These are phyloP conservation scores for Cydia fagiglandana DNA, from an alignment of 1,140 invertebrate species.

Conservation along the genomic window DNA sequence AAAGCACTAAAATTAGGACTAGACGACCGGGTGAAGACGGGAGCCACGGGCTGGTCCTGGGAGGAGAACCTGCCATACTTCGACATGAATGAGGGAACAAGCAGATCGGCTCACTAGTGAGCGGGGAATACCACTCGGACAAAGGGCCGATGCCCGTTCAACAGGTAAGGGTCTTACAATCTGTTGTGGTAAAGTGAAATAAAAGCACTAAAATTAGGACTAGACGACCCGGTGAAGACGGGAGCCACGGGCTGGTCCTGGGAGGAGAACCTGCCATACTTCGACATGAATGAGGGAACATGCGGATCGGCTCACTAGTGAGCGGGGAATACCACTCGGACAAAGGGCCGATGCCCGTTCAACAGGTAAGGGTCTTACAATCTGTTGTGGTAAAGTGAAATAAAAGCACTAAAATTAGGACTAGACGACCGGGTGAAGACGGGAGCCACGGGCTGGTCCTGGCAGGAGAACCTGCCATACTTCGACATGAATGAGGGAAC, in stretches of 20 bases:
- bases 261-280: conserved; percentile 90
- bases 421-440: conserved; percentile 84
- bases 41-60: conserved; percentile 93
- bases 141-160: conserved; percentile 86
- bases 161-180: conserved; percentile 44
- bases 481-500: conserved; percentile 92
- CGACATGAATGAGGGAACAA: conserved; percentile 90
- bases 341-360: conserved; percentile 86
- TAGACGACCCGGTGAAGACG: conserved; percentile 84
- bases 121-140: conserved; percentile 83
- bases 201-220: conserved; percentile 44
- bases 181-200: too few relatives aligned
- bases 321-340: conserved; percentile 83
- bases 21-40: conserved; percentile 86
- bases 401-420: conserved; percentile 42
- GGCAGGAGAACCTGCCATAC: conserved; percentile 90
- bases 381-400: too few relatives aligned
- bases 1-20: conserved; percentile 50
- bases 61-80: conserved; percentile 92
- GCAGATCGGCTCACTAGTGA: conserved; percentile 85
- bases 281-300: conserved; percentile 91
- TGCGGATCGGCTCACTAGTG: conserved; percentile 85
- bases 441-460: conserved; percentile 93
- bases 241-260: conserved; percentile 95
- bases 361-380: conserved; percentile 47